Conservation (phyloP, 2,797 vertebrate species). For the Caiman crocodilus region DNA sequence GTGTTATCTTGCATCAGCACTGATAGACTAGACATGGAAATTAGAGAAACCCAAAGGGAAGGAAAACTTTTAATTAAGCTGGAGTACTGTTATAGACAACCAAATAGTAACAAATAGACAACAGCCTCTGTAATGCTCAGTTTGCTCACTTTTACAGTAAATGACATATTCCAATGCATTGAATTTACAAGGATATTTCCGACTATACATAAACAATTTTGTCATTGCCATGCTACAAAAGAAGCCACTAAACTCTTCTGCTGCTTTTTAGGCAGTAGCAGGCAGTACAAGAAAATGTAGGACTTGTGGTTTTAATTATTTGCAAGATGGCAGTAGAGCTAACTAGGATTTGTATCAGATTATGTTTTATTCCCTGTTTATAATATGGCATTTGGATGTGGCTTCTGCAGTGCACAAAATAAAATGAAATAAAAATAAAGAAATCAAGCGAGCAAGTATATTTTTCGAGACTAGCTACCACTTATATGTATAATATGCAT, state of each 20-base stretch:
- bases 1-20: background rate
- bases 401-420: background rate
- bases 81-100: background rate
- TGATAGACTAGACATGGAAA: background rate
- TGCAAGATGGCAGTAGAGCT: background rate
- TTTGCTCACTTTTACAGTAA: conserved; percentile 8
- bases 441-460: background rate
- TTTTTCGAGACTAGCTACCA: background rate
- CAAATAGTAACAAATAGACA: background rate
- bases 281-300: background rate
- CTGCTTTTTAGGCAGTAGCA: too few species aligned
- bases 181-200: background rate
- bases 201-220: background rate
- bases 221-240: background rate
- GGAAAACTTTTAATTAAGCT: background rate
- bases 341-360: background rate
- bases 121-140: background rate
- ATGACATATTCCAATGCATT: background rate
- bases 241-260: background rate
- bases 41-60: conserved; percentile 11
- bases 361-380: background rate
- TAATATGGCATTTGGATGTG: background rate
- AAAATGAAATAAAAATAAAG: background rate
- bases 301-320: conserved; percentile 21
- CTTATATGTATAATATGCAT: background rate